These are phyloP conservation scores for Mythimna lalbum DNA, from an alignment of 2,888 invertebrate species.

Conservation along the genomic window DNA sequence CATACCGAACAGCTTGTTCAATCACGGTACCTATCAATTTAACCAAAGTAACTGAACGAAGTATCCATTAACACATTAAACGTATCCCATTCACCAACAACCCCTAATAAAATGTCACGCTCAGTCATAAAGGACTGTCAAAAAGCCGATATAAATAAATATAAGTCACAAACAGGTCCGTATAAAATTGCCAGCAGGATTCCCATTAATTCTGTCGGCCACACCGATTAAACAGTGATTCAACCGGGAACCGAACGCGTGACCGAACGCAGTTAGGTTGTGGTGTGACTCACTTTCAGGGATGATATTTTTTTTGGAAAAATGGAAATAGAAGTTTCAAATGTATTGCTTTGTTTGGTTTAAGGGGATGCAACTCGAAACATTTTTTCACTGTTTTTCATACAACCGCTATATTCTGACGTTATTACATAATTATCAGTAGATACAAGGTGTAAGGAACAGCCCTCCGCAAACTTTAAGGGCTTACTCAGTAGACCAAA, in stretches of 20 bases:
- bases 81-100: conserved; percentile 18
- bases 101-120: conserved; percentile 16
- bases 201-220: conserved; percentile 55
- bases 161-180: conserved; percentile 28
- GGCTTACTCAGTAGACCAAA: too few relatives aligned
- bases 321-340: conserved; percentile 3
- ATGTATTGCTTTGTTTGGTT: not conserved
- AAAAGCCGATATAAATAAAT: conserved; percentile 39
- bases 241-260: conserved; percentile 63
- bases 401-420: too few relatives aligned
- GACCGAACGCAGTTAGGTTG: conserved; percentile 61
- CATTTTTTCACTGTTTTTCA: too few relatives aligned
- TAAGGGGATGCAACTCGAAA: too few relatives aligned
- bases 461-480: too few relatives aligned
- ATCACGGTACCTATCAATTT: too few relatives aligned
- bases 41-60: too few relatives aligned
- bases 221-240: conserved; percentile 61
- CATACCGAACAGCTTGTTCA: too few relatives aligned
- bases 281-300: conserved; percentile 49
- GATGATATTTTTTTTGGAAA: conserved; percentile 7
- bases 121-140: conserved; percentile 26
- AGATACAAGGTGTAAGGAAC: too few relatives aligned
- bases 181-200: conserved; percentile 55
- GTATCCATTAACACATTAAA: not conserved
- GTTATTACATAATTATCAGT: too few relatives aligned